Conservation (phyloP, 2,888 invertebrate species). For the Agriopis aurantiaria region DNA sequence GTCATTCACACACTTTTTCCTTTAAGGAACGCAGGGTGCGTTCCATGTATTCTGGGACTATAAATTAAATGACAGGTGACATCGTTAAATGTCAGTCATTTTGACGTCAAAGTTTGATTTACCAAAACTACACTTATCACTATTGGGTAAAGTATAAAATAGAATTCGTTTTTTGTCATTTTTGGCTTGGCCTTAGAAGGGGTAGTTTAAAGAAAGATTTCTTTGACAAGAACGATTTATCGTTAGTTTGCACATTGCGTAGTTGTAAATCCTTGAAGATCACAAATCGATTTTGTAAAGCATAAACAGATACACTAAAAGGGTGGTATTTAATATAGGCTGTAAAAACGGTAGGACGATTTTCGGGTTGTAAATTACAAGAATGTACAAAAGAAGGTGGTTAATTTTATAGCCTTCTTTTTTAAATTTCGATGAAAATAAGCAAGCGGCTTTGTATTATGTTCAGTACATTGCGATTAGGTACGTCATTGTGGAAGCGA, state of each 20-base stretch:
- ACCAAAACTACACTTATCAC: neutral
- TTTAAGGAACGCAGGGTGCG: conserved; percentile 35
- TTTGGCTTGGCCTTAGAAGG: conserved; percentile 44
- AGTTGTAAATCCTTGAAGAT: conserved; percentile 58
- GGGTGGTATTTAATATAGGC: conserved; percentile 50
- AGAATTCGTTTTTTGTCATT: conserved; percentile 41
- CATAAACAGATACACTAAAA: conserved; percentile 57
- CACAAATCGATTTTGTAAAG: conserved; percentile 64
- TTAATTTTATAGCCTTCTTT: conserved; percentile 2
- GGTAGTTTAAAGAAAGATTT: conserved; percentile 59
- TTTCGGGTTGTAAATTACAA: conserved; percentile 47
- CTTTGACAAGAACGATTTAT: conserved; percentile 57
- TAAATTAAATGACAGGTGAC: conserved; percentile 71
- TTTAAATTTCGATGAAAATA: neutral
- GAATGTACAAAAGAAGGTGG: neutral
- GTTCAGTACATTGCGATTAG: no score
- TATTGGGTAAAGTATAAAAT: conserved; percentile 42
- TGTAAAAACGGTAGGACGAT: conserved; percentile 78
- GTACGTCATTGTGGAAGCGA: neutral
- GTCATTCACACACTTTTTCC: no score
- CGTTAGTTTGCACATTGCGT: conserved; percentile 56
- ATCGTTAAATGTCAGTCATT: conserved; percentile 76
- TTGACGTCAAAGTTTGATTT: conserved; percentile 29
- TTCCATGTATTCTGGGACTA: conserved; percentile 78
- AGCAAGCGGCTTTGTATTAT: neutral